Base-by-base conservation (phyloP, 2,797 vertebrate species). In the Philypnodon macrostomus region DNA sequence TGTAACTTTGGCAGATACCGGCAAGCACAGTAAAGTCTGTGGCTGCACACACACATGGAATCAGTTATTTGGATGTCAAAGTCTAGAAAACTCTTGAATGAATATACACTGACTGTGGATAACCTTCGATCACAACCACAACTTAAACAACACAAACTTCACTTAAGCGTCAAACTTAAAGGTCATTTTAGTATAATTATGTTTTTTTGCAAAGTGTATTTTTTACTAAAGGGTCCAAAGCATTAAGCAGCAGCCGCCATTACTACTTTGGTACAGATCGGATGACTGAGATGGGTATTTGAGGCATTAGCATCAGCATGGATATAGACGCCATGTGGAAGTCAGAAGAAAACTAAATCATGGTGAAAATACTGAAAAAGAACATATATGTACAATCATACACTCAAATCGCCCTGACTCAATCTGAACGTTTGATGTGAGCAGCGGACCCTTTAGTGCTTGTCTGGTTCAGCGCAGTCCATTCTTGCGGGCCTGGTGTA, bases 261-360 rank as follows among this genome's bases (percentile, higher is more conserved):
- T 72, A 75, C 81, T 81, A 87, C 87, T 90, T 91, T 90, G 88
- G 89, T 90, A 81, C 77, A 66, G 58, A 64, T 57, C 65, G 53
- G 50, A 53, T 64, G 41, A 56, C 44, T 59, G 58, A 75, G 82
- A 85, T 87, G 66, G 66, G 53, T 76, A 88, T 91, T 41, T 91
- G 90, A 92, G 89, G 90, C 88, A 89, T 81, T 74, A 77, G 73
- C 76, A 84, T 79, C 80, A 72, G 74, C 46, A 70, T 57, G 61
- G 75, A 84, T 74, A 77, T 75, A 73, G 53, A 58, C 59, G 58
- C 75, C 55, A 70, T 54, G 61, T 55, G 53, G 58, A 74, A 56
- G 78, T 67, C 57, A 56, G 40, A n/a, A n/a, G 67, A 83, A 73
- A 82, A 31, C 31, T 70, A 46, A 30, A 72, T 55, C 63, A 77